phyloP scores from a whole-genome alignment of 2,888 invertebrate genomes.

The Slavum lentiscoides region DNA sequence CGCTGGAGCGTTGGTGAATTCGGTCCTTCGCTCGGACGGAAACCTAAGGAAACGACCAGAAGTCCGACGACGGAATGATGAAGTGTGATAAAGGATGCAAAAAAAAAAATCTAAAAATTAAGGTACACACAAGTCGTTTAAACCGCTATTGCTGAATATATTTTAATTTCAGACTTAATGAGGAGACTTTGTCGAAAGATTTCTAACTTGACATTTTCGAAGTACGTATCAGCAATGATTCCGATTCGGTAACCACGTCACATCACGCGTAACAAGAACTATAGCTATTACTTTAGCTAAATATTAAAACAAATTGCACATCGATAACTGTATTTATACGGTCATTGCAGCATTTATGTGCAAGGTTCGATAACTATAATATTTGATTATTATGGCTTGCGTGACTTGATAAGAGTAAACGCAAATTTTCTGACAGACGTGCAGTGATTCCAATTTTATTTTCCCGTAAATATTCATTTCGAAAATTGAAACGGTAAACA shows the following conservation, averaged over 20 bases:
- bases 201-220: too few species aligned
- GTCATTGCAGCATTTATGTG: too few species aligned
- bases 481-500: neutral
- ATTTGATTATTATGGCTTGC: neutral
- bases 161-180: neutral
- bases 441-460: neutral
- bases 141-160: neutral
- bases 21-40: neutral
- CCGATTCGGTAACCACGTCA: too few species aligned
- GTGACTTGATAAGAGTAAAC: neutral
- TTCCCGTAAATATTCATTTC: neutral
- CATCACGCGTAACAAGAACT: too few species aligned
- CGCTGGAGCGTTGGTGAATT: constrained; percentile 4
- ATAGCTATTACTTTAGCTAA: too few species aligned
- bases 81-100: too few species aligned
- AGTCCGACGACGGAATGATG: neutral
- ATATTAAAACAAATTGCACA: too few species aligned
- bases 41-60: neutral
- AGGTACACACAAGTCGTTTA: neutral
- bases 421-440: neutral
- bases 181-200: too few species aligned
- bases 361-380: neutral
- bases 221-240: too few species aligned
- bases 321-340: neutral
- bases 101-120: too few species aligned